Evolutionary conservation across 2,797 vertebrate genomes (phyloP), one percentile per base, ranked within the genome.

Genomic region (Gastrophryne carolinensis): DNA sequence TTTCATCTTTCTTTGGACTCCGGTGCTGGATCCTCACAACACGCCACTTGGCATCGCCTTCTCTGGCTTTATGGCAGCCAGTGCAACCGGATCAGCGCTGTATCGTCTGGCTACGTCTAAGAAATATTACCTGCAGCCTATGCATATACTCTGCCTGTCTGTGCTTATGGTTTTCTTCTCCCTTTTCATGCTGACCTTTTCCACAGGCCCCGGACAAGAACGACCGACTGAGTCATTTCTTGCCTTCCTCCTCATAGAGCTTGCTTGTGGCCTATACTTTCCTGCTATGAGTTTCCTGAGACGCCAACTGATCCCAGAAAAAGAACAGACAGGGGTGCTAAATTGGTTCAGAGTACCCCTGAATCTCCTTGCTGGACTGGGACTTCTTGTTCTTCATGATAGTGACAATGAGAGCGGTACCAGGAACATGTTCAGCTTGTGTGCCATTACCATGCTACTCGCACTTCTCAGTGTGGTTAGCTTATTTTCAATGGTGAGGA

Each of bases 1-100:
- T 80, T 98, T 98, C 83, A 89, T 98, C 77, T 98, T 98, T 82
- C 90, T 98, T 26, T 98, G 96, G 96, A 98, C 96, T 0, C 96
- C 96, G 0, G 96, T 98, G 5, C 82, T 98, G 75, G 95, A 97
- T 78, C 94, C 95, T n/a, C 89, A 97, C 0, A 92, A 92, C 2
- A 91, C 96, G 15, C 95, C 95, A 0, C 81, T 98, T 76, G 96
- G 96, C 74, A 92, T 98, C 1, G 88, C 97, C 29, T 98, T 98
- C 81, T 95, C 96, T 56, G 90, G 92, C 57, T 89, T 98, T 65
- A 97, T 98, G 96, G 94, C 95, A 1, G 92, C 95, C 81, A 95
- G 93, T 84, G 93, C 96, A 91, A 86, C 89, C 1, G 95, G 95
- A 53, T 95, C 95, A n/a, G 88, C 91, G 4, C 87, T 97, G 13